Evolutionary conservation across 2,113 vertebrate species (phyloP).

Genomic region (Pipa parva): DNA sequence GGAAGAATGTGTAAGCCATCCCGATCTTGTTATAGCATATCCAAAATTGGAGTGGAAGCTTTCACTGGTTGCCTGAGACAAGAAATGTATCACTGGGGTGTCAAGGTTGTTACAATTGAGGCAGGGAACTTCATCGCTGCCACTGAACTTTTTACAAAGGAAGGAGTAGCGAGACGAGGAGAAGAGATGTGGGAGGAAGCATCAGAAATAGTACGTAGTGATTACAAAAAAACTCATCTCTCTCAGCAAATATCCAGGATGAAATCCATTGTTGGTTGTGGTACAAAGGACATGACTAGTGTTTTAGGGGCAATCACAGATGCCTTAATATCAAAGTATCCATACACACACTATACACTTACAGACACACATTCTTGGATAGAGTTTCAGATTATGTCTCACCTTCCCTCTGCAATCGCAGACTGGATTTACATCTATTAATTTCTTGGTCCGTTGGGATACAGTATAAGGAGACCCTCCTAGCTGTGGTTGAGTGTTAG

Average conservation of each 20-base stretch:
- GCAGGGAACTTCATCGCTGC: conserved; percentile 78
- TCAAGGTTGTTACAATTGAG: conserved; percentile 72
- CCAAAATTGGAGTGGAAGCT: conserved; percentile 77
- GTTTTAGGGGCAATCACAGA: conserved; percentile 69
- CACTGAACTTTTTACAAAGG: conserved; percentile 66
- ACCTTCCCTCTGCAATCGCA: conserved; percentile 70
- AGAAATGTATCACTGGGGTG: conserved; percentile 81
- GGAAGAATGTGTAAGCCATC: conserved; percentile 67
- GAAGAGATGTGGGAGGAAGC: conserved; percentile 70
- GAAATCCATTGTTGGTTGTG: conserved; percentile 67
- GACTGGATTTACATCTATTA: conserved; percentile 75
- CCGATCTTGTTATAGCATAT: conserved; percentile 76
- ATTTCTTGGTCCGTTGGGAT: too few relatives aligned
- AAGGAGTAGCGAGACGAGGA: conserved; percentile 57
- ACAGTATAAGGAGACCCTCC: too few relatives aligned
- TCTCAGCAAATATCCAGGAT: conserved; percentile 58
- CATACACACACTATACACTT: conserved; percentile 71
- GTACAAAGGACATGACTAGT: conserved; percentile 58
- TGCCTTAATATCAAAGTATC: conserved; percentile 64
- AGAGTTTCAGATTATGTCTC: conserved; percentile 69
- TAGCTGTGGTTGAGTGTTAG: too few relatives aligned
- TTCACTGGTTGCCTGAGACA: conserved; percentile 82
- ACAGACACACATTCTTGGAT: conserved; percentile 77
- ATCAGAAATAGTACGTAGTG: conserved; percentile 53
- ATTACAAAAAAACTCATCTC: conserved; percentile 72